phyloP scores from a whole-genome alignment of 2,888 invertebrate species.

The Mycalesis mineus region DNA sequence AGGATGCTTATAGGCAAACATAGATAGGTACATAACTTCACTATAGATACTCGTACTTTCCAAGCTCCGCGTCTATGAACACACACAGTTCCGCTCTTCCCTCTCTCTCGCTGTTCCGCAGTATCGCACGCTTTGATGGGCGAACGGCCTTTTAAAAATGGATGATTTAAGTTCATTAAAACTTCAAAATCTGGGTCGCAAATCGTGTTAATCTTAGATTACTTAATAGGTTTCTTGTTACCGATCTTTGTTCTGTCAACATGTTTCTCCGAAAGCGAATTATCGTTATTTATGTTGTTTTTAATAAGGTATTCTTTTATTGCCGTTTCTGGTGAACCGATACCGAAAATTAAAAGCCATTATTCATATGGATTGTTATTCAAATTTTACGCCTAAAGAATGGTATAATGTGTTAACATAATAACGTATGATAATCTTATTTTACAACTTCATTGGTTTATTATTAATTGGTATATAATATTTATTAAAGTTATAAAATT shows the following conservation, averaged over 20 bases:
- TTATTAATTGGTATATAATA: slow-evolving; percentile 1
- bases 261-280: slow-evolving; percentile 35
- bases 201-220: slow-evolving; percentile 50
- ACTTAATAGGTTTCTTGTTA: slow-evolving; percentile 60
- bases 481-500: background rate
- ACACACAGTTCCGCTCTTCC: too few species aligned
- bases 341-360: slow-evolving; percentile 16
- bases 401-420: slow-evolving; percentile 13
- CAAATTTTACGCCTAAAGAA: slow-evolving; percentile 11
- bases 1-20: too few species aligned
- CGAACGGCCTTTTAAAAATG: too few species aligned
- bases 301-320: slow-evolving; percentile 21
- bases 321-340: slow-evolving; percentile 7
- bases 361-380: slow-evolving; percentile 14
- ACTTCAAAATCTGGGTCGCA: slow-evolving; percentile 24
- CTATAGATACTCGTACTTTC: too few species aligned
- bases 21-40: too few species aligned
- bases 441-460: slow-evolving; percentile 7
- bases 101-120: too few species aligned
- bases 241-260: slow-evolving; percentile 45
- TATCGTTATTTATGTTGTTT: slow-evolving; percentile 35
- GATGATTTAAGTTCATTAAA: slow-evolving; percentile 64
- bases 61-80: too few species aligned
- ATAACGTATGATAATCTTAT: slow-evolving; percentile 7
- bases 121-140: too few species aligned